Base-by-base conservation (phyloP, 2,888 invertebrate species). In the Eupithecia inturbata region DNA sequence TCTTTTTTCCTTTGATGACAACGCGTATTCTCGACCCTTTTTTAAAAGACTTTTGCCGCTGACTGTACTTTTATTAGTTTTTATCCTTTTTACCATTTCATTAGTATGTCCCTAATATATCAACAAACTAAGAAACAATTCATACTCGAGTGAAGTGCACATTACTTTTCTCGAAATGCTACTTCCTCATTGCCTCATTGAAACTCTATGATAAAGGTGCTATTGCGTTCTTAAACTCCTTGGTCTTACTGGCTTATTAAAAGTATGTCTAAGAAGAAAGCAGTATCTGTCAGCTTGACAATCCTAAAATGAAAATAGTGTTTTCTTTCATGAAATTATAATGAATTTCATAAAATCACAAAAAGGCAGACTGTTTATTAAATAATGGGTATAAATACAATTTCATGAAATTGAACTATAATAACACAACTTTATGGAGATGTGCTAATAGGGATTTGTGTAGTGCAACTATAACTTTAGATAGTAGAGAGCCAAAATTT, bases 401-500 rank as follows among this genome's bases (percentile, higher is more conserved):
- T 68, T 68, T 68, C 67, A 68, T 68, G 49, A 68, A 68, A 68
- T 68, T 68, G 49, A 53, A 68, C 67, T 31, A 68, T 68, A 68
- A 53, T 53, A 68, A 68, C 67, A 68, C 67, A 68, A 68, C 67
- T 53, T 68, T 68, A 68, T 68, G 67, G 67, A 68, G 67, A 68
- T 68, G 67, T 68, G 67, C 49, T 67, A 67, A 67, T 68, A 53
- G 67, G 67, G 67, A 68, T 68, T 68, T 68, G 67, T 68, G 67
- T 68, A 68, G 67, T 68, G 67, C 67, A 68, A 68, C 67, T 68
- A 53, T 68, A 68, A 68, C 67, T 68, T 68, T 68, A 53, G 67
- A 69, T 69, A 69, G 28, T 60, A 69, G 31, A 62, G 60, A 69
- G 69, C 69, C 69, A 69, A 60, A 62, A 69, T 69, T 60, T 69